Evolutionary conservation across 1,140 invertebrate species (phyloP).

Genomic region (Nilaparvata lugens): DNA sequence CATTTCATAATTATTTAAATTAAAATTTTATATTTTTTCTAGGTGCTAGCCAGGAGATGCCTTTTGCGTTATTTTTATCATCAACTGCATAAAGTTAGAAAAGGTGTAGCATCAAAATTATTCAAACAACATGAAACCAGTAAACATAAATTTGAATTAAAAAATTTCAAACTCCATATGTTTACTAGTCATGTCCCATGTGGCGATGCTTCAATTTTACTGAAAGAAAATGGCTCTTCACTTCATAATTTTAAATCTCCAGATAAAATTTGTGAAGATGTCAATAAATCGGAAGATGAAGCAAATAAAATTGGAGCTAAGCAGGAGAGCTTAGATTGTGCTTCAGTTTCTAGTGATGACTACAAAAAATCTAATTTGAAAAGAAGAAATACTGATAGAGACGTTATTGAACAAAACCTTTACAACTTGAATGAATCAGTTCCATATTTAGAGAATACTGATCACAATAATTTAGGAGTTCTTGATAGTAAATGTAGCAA

Average conservation of each 20-base stretch:
- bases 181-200: constrained; percentile 83
- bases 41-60: constrained; percentile 64
- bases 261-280: neutral
- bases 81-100: constrained; percentile 42
- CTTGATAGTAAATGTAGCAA: no score
- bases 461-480: no score
- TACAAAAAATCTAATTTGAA: no score
- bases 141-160: constrained; percentile 36
- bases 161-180: constrained; percentile 65
- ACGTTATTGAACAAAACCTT: no score
- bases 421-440: no score
- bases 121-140: constrained; percentile 7
- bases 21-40: constrained; percentile 8
- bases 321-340: no score
- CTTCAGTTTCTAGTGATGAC: no score
- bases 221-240: neutral
- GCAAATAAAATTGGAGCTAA: no score
- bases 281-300: neutral
- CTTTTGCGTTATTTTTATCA: constrained; percentile 70
- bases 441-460: no score
- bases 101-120: constrained; percentile 10
- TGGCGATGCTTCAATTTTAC: constrained; percentile 88
- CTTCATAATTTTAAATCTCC: neutral
- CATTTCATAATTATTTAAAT: neutral
- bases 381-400: no score